These are phyloP conservation scores for Spizaetus ornatus DNA, from an alignment of 2,113 vertebrate species.

Conservation along the genomic window DNA sequence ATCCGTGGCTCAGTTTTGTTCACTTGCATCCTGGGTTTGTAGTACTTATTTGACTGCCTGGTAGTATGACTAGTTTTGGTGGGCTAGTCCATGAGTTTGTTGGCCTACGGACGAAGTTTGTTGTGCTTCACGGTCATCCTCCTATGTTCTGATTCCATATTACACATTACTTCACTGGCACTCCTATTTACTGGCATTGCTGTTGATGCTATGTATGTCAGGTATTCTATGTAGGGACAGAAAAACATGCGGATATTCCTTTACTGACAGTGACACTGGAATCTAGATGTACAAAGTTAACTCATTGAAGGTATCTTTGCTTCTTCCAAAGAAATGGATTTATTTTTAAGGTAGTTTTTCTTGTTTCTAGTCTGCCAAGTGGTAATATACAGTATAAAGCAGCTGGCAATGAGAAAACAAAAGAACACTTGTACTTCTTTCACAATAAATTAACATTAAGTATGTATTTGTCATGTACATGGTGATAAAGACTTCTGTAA, in stretches of 20 bases:
- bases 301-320: neutral
- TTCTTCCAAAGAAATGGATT: neutral
- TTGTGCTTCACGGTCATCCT: neutral
- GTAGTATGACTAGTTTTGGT: neutral
- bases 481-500: neutral
- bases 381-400: neutral
- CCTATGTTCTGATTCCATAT: neutral
- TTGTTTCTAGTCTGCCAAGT: neutral
- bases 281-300: neutral
- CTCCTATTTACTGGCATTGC: neutral
- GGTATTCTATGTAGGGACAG: neutral
- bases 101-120: neutral
- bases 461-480: too few species aligned
- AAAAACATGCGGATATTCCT: rapidly evolving
- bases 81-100: neutral
- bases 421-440: neutral
- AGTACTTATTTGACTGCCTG: neutral
- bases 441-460: neutral
- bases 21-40: neutral
- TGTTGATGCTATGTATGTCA: too few species aligned
- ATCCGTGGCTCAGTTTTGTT: neutral
- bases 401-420: neutral
- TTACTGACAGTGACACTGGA: neutral
- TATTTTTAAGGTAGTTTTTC: neutral
- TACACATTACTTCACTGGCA: neutral